Evolutionary conservation across 1,140 invertebrate genomes (phyloP).

Genomic region (Cotesia glomerata): DNA sequence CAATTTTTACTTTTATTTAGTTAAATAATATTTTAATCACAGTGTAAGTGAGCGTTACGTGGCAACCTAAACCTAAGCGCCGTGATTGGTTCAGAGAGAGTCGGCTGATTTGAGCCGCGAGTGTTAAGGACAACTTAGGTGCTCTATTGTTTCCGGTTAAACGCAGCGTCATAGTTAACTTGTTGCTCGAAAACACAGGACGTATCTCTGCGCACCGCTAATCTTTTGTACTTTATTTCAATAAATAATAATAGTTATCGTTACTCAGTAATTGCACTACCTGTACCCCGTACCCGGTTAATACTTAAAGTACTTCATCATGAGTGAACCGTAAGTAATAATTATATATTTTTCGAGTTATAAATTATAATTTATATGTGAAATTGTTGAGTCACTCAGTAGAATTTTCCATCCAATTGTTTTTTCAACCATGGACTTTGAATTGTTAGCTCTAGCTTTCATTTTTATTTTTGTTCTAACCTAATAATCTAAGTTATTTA

Average conservation of each 20-base stretch:
- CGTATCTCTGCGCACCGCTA: not conserved
- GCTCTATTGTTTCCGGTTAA: not conserved
- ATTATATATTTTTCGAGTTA: not conserved
- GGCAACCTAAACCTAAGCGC: not conserved
- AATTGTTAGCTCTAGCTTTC: too few species aligned
- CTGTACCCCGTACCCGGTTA: too few species aligned
- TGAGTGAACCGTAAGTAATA: conserved; percentile 50
- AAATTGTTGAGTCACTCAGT: conserved; percentile 21
- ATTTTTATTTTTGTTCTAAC: too few species aligned
- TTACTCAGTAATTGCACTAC: too few species aligned
- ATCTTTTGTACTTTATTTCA: not conserved
- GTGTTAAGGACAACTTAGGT: not conserved
- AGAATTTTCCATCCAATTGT: too few species aligned
- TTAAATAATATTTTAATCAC: too few species aligned
- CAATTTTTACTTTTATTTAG: too few species aligned
- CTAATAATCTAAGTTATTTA: too few species aligned
- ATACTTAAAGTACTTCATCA: conserved; percentile 9
- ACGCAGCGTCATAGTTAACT: conserved; percentile 27
- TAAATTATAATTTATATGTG: not conserved
- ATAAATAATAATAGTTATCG: too few species aligned
- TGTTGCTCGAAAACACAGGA: conserved; percentile 38
- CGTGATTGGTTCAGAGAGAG: conserved; percentile 41
- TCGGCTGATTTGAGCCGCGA: conserved; percentile 41
- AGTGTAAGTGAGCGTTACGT: too few species aligned
- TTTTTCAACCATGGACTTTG: not conserved